phyloP scores from a whole-genome alignment of 2,113 vertebrate genomes.

The Muscicapa adusta region DNA sequence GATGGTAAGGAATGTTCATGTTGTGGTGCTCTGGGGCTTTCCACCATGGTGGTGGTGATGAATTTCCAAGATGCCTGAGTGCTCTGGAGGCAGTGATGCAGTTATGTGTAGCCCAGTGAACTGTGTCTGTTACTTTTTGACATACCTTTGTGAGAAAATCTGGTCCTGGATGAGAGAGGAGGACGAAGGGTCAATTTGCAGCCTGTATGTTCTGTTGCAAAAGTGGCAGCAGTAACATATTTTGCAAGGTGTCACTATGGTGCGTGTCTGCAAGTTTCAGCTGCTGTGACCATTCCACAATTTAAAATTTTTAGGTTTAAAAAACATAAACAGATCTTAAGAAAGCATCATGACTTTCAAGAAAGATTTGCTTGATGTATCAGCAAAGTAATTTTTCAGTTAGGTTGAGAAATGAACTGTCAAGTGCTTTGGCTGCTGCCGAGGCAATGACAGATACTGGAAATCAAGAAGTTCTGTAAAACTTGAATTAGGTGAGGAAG shows the following conservation, averaged over 20 bases:
- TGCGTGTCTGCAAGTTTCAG: not conserved
- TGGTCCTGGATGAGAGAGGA: not conserved
- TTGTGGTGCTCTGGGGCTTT: not conserved
- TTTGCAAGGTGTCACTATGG: not conserved
- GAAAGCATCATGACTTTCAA: not conserved
- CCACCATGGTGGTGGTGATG: not conserved
- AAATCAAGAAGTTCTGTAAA: not conserved
- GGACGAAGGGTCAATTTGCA: not conserved
- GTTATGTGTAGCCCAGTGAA: not conserved
- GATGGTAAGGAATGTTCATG: not conserved
- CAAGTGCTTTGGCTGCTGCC: not conserved
- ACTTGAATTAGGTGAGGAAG: not conserved
- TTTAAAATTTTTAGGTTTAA: not conserved
- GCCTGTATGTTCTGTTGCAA: not conserved
- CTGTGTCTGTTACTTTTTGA: not conserved
- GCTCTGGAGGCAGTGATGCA: not conserved
- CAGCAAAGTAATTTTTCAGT: not conserved
- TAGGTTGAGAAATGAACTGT: not conserved
- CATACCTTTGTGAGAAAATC: not conserved
- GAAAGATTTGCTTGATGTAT: not conserved
- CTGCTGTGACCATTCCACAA: not conserved
- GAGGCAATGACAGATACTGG: not conserved
- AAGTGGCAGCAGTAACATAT: not conserved
- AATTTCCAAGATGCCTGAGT: not conserved
- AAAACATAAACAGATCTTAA: not conserved